A percentile compares a stretch with the other conserved stretches of the same genome.
phyloP scores from a whole-genome alignment of 2,113 vertebrate genomes.

The Sapayoa aenigma region DNA sequence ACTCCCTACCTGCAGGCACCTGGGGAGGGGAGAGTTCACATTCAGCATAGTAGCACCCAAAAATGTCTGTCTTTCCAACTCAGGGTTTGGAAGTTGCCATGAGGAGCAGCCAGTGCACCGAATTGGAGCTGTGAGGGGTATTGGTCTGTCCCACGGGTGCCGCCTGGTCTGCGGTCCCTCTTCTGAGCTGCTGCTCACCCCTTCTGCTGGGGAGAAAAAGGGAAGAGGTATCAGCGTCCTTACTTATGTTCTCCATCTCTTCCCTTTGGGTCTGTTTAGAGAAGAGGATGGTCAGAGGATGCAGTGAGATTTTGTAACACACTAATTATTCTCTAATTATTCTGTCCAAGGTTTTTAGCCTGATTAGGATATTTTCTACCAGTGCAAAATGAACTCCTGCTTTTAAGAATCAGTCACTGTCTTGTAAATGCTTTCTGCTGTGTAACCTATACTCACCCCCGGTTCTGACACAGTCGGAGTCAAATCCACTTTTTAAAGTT shows the following conservation, averaged over 20 bases:
- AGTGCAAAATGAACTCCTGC: neutral
- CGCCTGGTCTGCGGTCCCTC: fast-evolving
- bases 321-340: neutral
- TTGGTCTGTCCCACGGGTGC: neutral
- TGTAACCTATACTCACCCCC: neutral
- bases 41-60: neutral
- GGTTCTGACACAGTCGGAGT: neutral
- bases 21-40: too few species aligned
- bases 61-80: neutral
- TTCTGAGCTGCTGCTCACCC: neutral
- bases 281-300: neutral
- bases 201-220: neutral
- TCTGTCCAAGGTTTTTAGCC: neutral
- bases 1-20: neutral
- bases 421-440: neutral
- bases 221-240: neutral
- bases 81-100: neutral
- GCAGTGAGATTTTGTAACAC: neutral
- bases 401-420: neutral
- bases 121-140: neutral
- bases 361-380: neutral
- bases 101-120: neutral
- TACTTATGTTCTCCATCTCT: neutral
- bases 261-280: neutral
- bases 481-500: neutral